Percentiles rank a stretch among this genome's conserved stretches.
Conservation (phyloP, 2,888 invertebrate species). For the Zele albiditarsus region DNA sequence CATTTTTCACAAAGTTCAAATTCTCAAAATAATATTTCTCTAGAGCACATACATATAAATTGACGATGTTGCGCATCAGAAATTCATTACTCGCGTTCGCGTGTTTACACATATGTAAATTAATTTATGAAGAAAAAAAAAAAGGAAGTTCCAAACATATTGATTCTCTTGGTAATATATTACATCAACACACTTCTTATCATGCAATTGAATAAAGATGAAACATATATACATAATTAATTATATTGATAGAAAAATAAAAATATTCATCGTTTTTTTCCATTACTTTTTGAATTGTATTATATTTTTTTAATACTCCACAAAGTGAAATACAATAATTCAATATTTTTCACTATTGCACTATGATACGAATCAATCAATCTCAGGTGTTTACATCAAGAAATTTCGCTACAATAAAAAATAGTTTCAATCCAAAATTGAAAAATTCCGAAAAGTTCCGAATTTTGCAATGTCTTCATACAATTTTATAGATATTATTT, state of each 20-base stretch:
- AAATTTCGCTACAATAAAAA: constrained; percentile 33
- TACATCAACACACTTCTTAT: constrained; percentile 46
- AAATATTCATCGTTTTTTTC: background rate
- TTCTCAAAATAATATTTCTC: constrained; percentile 45
- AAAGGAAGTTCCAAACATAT: constrained; percentile 43
- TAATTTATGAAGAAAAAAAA: background rate
- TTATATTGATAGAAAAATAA: constrained; percentile 33
- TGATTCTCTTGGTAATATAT: constrained; percentile 40
- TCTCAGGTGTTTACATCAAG: background rate
- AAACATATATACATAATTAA: constrained; percentile 32
- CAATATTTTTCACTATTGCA: constrained; percentile 42
- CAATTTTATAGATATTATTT: constrained; percentile 46
- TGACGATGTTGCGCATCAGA: constrained; percentile 43
- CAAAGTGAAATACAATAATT: constrained; percentile 33
- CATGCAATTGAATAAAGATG: constrained; percentile 43
- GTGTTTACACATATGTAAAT: constrained; percentile 12
- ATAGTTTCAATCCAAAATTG: too few species aligned
- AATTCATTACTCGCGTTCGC: background rate
- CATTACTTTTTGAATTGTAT: constrained; percentile 26
- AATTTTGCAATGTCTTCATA: background rate
- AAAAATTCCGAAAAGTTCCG: too few species aligned
- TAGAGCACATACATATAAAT: constrained; percentile 18
- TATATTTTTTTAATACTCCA: constrained; percentile 31
- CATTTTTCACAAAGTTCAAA: constrained; percentile 15
- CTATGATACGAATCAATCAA: background rate